phyloP scores from a whole-genome alignment of 2,797 vertebrate species.

The Pangasius sanitwongsei region DNA sequence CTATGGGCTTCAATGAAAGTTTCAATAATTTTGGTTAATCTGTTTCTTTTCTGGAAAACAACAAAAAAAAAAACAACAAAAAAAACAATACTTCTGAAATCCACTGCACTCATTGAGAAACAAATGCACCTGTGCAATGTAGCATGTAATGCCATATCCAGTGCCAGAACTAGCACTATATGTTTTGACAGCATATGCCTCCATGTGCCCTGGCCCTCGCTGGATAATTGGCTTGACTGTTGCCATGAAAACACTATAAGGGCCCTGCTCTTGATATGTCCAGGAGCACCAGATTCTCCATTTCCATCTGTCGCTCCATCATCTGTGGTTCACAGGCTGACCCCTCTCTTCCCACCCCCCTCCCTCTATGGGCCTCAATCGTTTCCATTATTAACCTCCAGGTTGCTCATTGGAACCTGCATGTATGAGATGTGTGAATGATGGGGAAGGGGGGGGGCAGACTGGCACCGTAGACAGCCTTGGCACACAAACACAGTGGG shows the following conservation, averaged over 20 bases:
- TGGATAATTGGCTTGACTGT: conserved; percentile 67
- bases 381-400: conserved; percentile 73
- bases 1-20: not conserved
- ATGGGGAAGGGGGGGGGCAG: not conserved
- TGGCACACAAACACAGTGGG: conserved; percentile 43
- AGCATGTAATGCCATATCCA: not conserved
- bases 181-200: conserved; percentile 59
- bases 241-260: conserved; percentile 67
- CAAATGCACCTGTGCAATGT: not conserved
- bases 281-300: conserved; percentile 32
- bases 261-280: conserved; percentile 58
- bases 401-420: conserved; percentile 57
- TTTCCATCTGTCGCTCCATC: conserved; percentile 57
- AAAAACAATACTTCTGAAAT: not conserved
- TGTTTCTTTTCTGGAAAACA: not conserved
- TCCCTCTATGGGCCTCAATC: conserved; percentile 65
- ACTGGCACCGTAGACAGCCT: not conserved
- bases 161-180: conserved; percentile 38
- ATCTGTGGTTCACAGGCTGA: conserved; percentile 72
- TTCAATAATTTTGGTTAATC: not conserved
- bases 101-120: not conserved
- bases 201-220: conserved; percentile 59
- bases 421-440: conserved; percentile 24
- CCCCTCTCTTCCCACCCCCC: conserved; percentile 18
- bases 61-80: not conserved